A percentile compares a stretch with the other conserved stretches of the same genome.
phyloP scores from a whole-genome alignment of 2,888 invertebrate species.

The Mythimna impura region DNA sequence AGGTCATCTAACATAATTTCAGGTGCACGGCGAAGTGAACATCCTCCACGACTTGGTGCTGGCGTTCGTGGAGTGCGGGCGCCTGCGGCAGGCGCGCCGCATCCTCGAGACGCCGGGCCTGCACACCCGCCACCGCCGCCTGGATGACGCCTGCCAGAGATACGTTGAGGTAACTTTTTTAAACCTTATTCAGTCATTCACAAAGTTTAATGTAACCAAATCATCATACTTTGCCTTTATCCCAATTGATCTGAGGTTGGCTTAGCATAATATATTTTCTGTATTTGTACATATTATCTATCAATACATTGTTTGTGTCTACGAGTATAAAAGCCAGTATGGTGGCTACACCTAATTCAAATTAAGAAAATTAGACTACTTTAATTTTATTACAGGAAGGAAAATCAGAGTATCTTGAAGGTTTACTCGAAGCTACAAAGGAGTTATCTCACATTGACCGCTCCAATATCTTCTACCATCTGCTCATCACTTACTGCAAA shows the following conservation, averaged over 20 bases:
- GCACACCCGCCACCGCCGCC: conserved; percentile 92
- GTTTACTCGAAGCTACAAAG: conserved; percentile 94
- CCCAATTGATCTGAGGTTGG: neutral
- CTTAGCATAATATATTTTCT: neutral
- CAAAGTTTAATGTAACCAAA: neutral
- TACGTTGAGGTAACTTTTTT: conserved; percentile 83
- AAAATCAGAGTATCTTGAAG: conserved; percentile 93
- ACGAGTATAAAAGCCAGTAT: no score
- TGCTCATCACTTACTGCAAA: conserved; percentile 94
- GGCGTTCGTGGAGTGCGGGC: conserved; percentile 95
- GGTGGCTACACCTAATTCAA: no score
- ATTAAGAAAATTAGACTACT: neutral
- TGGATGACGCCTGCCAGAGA: conserved; percentile 92
- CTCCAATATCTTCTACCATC: conserved; percentile 93
- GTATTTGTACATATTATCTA: neutral
- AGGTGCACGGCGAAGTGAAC: conserved; percentile 95
- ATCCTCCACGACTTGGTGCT: conserved; percentile 96
- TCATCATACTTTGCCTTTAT: neutral
- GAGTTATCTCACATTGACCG: conserved; percentile 94
- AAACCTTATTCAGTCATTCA: neutral
- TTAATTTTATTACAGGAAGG: conserved; percentile 88
- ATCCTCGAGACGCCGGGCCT: conserved; percentile 96
- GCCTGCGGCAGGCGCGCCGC: conserved; percentile 94
- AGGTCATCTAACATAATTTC: conserved; percentile 5
- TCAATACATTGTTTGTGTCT: neutral